phyloP scores from a whole-genome alignment of 2,888 invertebrate species.

The Ophioninae sp. region DNA sequence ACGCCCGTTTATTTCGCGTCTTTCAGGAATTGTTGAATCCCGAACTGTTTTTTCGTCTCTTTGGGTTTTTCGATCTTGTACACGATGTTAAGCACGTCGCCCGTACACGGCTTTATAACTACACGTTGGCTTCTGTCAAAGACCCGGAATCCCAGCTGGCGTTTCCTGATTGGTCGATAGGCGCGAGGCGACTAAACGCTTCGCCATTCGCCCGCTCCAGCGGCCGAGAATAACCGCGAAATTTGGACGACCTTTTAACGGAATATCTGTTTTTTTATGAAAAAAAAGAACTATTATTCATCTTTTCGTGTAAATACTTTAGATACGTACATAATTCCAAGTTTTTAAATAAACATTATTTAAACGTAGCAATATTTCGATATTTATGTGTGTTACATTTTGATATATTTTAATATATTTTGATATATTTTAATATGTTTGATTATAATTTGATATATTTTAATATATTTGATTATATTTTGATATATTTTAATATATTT shows the following conservation, averaged over 20 bases:
- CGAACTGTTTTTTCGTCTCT: neutral
- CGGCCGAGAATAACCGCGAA: neutral
- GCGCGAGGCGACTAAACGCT: conserved; percentile 23
- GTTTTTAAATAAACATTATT: neutral
- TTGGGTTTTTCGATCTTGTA: conserved; percentile 2
- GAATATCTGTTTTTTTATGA: neutral
- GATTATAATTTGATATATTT: too few species aligned
- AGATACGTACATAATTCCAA: too few species aligned
- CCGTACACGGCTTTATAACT: conserved; percentile 70
- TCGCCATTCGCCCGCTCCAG: conserved; percentile 40
- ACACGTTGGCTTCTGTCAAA: conserved; percentile 79
- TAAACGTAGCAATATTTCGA: neutral
- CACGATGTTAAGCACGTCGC: conserved; percentile 55
- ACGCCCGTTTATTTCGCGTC: too few species aligned
- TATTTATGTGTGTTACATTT: neutral
- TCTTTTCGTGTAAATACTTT: neutral
- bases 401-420: too few species aligned
- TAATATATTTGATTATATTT: too few species aligned
- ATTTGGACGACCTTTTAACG: neutral
- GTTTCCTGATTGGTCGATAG: conserved; percentile 72
- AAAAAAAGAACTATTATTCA: neutral
- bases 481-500: too few species aligned
- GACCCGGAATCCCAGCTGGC: conserved; percentile 78
- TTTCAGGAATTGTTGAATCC: conserved; percentile 57
- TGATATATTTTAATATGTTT: too few species aligned